phyloP scores from a whole-genome alignment of 2,888 invertebrate species.

The Yponomeuta plumbellus region DNA sequence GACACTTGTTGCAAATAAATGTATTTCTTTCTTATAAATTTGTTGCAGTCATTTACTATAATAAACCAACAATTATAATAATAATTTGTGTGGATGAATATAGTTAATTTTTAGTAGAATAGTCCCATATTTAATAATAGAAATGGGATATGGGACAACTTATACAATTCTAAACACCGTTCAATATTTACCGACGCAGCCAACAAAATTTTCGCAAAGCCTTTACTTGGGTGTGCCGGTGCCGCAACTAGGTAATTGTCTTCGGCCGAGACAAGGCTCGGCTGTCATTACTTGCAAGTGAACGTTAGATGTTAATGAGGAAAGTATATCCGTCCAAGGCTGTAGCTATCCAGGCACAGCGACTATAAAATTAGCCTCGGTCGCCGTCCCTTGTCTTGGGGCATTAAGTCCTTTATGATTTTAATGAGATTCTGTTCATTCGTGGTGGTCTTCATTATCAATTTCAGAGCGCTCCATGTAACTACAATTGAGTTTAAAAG shows the following conservation, averaged over 20 bases:
- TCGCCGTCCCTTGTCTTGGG: neutral
- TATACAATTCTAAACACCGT: too few relatives aligned
- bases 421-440: slow-evolving; percentile 1
- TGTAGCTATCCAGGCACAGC: neutral
- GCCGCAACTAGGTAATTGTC: neutral
- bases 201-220: neutral
- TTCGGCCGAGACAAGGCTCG: neutral
- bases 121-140: too few relatives aligned
- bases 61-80: too few relatives aligned
- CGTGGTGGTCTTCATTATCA: slow-evolving; percentile 1
- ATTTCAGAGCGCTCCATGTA: neutral
- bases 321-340: neutral
- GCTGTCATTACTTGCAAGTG: slow-evolving; percentile 8
- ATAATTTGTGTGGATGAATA: too few relatives aligned
- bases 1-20: neutral
- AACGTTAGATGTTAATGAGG: slow-evolving; percentile 8
- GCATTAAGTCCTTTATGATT: slow-evolving; percentile 1
- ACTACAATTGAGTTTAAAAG: neutral
- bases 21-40: neutral
- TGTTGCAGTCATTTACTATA: too few relatives aligned
- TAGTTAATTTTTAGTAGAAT: too few relatives aligned
- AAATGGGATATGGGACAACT: too few relatives aligned
- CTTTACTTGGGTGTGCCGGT: neutral
- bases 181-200: too few relatives aligned
- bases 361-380: slow-evolving; percentile 6